Evolutionary conservation across 1,140 invertebrate species (phyloP).

Genomic region (Papilio dardanus): DNA sequence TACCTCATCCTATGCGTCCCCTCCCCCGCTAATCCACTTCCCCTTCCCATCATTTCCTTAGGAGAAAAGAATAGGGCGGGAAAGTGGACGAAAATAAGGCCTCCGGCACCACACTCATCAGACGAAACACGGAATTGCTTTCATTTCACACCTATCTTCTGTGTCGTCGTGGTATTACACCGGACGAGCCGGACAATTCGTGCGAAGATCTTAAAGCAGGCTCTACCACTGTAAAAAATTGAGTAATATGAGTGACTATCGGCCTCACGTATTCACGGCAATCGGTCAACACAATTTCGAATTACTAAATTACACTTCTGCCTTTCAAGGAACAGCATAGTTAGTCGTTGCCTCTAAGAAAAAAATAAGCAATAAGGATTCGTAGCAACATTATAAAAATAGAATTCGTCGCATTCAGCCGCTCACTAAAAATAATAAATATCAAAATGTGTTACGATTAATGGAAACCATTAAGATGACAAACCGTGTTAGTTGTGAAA

Average conservation of each 20-base stretch:
- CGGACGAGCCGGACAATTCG: no score
- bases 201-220: no score
- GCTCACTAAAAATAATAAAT: conserved; percentile 1
- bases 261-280: background rate
- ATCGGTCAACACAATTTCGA: background rate
- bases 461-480: conserved; percentile 6
- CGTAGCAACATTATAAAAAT: background rate
- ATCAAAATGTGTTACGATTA: background rate
- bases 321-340: background rate
- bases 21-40: no score
- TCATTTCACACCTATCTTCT: no score
- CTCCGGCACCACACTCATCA: no score
- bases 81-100: no score
- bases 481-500: conserved; percentile 6
- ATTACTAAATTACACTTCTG: background rate
- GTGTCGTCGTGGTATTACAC: no score
- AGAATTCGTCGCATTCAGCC: background rate
- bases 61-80: no score
- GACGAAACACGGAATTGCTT: no score
- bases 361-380: background rate
- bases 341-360: background rate
- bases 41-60: no score
- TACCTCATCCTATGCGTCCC: no score
- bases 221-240: no score
- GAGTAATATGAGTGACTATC: conserved; percentile 14